These are phyloP conservation scores for Brachyhypopomus occidentalis DNA, from an alignment of 2,113 vertebrate genomes.

Conservation along the genomic window DNA sequence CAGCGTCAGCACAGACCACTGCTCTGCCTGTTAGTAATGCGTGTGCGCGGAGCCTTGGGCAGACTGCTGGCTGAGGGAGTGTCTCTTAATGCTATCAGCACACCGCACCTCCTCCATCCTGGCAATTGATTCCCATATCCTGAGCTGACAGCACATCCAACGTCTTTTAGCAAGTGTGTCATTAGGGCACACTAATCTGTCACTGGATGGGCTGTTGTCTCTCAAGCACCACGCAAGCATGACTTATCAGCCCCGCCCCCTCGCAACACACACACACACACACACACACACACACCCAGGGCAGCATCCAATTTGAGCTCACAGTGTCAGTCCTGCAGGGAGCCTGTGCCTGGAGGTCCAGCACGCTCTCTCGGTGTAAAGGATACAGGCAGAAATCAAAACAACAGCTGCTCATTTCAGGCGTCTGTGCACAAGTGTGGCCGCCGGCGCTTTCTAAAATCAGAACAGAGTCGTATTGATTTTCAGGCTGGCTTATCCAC, in stretches of 20 bases:
- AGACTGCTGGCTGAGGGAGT: slow-evolving; percentile 24
- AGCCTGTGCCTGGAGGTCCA: slow-evolving; percentile 5
- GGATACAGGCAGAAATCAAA: slow-evolving; percentile 37
- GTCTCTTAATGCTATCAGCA: not conserved
- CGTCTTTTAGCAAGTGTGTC: slow-evolving; percentile 32
- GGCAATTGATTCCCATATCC: slow-evolving; percentile 40
- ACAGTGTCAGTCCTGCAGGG: not conserved
- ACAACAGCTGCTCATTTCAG: slow-evolving; percentile 45
- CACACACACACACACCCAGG: not conserved
- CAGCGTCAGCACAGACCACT: not conserved
- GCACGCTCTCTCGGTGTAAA: not conserved
- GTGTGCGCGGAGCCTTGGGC: slow-evolving; percentile 7
- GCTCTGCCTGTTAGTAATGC: slow-evolving; percentile 32
- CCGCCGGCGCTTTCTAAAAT: slow-evolving; percentile 39
- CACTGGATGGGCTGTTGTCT: slow-evolving; percentile 15
- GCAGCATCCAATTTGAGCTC: not conserved
- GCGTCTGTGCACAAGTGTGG: slow-evolving; percentile 32
- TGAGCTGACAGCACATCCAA: slow-evolving; percentile 23
- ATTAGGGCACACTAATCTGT: slow-evolving; percentile 44
- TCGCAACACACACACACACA: not conserved
- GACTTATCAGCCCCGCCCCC: slow-evolving; percentile 28
- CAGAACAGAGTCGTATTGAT: slow-evolving; percentile 52
- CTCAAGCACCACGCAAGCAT: slow-evolving; percentile 18
- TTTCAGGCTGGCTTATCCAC: slow-evolving; percentile 26
- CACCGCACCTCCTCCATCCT: not conserved